Conservation (phyloP, 2,888 invertebrate genomes). For the Hydroisotoma schaefferi region DNA sequence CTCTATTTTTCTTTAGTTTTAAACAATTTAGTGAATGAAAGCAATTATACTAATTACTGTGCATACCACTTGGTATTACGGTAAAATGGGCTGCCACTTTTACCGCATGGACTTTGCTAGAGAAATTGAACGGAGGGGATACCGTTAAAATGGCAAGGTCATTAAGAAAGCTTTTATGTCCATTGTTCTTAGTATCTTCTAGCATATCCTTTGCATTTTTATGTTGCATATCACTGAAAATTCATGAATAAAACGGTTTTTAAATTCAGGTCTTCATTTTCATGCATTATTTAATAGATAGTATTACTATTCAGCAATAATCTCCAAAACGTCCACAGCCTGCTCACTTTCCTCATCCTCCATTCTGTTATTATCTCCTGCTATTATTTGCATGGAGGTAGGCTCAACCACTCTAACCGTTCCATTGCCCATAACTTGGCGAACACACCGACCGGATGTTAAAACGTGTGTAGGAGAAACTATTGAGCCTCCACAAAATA, state of each 20-base stretch:
- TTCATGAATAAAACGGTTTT: background rate
- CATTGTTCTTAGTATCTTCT: no score
- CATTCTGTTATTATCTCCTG: constrained; percentile 6
- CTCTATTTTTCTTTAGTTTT: no score
- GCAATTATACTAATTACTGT: no score
- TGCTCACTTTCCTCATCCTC: constrained; percentile 7
- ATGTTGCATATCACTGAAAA: background rate
- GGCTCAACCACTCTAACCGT: background rate
- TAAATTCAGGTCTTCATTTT: background rate
- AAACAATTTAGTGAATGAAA: no score
- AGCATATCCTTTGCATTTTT: background rate
- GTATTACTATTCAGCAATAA: background rate
- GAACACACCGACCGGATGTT: constrained; percentile 9
- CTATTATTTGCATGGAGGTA: background rate
- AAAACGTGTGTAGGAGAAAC: background rate
- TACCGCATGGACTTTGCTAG: background rate
- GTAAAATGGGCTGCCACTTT: no score
- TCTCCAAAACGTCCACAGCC: background rate
- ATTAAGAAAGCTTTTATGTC: constrained; percentile 1
- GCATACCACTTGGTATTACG: no score
- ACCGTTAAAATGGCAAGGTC: constrained; percentile 8
- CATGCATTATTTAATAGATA: background rate
- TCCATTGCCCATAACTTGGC: background rate
- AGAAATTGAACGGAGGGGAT: constrained; percentile 1
- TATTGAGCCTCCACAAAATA: constrained; percentile 7